Base-by-base conservation (phyloP, 2,113 vertebrate genomes). In the Oryzias javanicus region DNA sequence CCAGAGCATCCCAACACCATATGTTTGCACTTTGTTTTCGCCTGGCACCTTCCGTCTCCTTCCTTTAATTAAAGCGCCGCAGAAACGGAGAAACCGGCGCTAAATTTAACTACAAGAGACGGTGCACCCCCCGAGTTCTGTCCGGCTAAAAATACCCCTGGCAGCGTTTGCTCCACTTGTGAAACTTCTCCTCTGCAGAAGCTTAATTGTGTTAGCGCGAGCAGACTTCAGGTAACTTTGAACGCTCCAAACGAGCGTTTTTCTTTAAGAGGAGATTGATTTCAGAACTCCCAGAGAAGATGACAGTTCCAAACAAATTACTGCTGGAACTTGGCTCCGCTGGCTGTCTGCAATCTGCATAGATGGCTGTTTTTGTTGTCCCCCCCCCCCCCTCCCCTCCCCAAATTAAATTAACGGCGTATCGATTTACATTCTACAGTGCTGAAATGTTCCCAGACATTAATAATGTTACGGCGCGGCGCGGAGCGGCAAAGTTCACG, bases 1-100 rank as follows among this genome's bases (percentile, higher is more conserved):
- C 53, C 60, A 53, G 49, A 53, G 24, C 14, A 29, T 19, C 27
- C 22, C 24, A 4, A 45, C 60, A 52, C 60, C 60, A 63, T 53
- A 63, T 63, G 60, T 63, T 53, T 45, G 60, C n/a, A 63, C 51
- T 63, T 63, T 29, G 60, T 52, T 45, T 46, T 53, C 35, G 50
- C 22, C 29, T 40, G 51, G 51, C 51, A 53, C 51, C 29, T 53
- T 40, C 27, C 19, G 17, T 52, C 24, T 6, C 45, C 60, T 53
- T 46, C 60, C 42, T 52, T 63, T 62, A 62, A 62, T 62, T 62
- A 62, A 51, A 62, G 49, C 49, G 6, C 49, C 52, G 19, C n/a
- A 44, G 49, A 53, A 51, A 62, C 22, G 50, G 60, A 62, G 52
- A 52, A 62, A 62, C 50, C 17, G 17, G 27, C 44, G 50, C 60